Evolutionary conservation across 92 coral and sea anemone species (phyloP).

Genomic region (Epizoanthus fatuus): DNA sequence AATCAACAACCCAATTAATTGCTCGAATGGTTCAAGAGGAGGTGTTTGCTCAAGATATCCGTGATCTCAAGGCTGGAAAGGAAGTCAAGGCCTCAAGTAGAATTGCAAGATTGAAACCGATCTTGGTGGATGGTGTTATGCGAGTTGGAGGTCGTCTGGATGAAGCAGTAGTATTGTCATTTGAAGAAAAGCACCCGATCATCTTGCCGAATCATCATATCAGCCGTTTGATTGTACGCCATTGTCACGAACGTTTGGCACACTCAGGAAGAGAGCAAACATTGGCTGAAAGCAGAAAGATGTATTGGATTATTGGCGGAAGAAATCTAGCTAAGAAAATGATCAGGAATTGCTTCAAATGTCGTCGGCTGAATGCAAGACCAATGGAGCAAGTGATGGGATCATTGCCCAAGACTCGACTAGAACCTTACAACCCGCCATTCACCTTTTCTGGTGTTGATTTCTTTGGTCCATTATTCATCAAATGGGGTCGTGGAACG

Average conservation of each 20-base stretch:
- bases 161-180: constrained; percentile 29
- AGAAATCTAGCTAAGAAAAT: constrained; percentile 63
- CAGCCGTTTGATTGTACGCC: constrained; percentile 59
- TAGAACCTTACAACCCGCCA: constrained; percentile 74
- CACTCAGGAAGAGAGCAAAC: constrained; percentile 76
- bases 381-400: constrained; percentile 73
- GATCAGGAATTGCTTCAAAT: constrained; percentile 64
- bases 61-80: constrained; percentile 24
- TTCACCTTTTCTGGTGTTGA: constrained; percentile 73
- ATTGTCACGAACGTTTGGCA: constrained; percentile 50
- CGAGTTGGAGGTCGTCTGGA: constrained; percentile 67
- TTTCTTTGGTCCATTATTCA: constrained; percentile 66
- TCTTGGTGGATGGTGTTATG: constrained; percentile 50
- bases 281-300: constrained; percentile 56
- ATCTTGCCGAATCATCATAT: constrained; percentile 56
- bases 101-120: constrained; percentile 40
- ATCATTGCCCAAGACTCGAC: constrained; percentile 61
- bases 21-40: constrained; percentile 11
- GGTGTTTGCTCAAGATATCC: constrained; percentile 27
- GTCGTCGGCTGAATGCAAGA: constrained; percentile 68
- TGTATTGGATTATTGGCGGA: constrained; percentile 73
- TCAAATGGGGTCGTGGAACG: constrained; percentile 77
- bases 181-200: constrained; percentile 61
- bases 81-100: constrained; percentile 36
- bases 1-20: not conserved